Evolutionary conservation across 53 echinoderm and acorn worm species (phyloP).

Genomic region (Paracentrotus lividus): DNA sequence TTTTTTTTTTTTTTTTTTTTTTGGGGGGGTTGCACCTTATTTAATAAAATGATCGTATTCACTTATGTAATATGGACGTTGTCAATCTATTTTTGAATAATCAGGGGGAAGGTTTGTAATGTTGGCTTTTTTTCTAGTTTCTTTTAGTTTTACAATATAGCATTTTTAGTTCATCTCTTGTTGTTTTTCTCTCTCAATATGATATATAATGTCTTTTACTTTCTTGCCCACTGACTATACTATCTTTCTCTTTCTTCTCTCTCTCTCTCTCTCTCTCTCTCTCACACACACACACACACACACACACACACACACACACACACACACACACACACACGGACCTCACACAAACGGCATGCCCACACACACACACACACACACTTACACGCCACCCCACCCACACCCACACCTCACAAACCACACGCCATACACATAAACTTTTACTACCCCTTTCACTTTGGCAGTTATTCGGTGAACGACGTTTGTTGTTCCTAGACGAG

Average conservation of each 20-base stretch:
- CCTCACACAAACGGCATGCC: too few relatives aligned
- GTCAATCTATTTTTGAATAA: too few relatives aligned
- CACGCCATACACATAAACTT: neutral
- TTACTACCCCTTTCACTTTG: neutral
- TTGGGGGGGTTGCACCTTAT: too few relatives aligned
- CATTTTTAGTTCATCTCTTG: neutral
- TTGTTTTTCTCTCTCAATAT: neutral
- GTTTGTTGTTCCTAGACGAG: slow-evolving; percentile 72
- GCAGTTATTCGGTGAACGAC: slow-evolving; percentile 71
- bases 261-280: neutral
- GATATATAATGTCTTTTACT: too few relatives aligned
- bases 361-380: neutral
- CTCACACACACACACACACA: neutral
- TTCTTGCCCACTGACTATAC: neutral
- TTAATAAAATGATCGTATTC: too few relatives aligned
- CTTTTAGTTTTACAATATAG: neutral
- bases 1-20: too few relatives aligned
- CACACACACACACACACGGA: neutral
- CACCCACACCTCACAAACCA: neutral
- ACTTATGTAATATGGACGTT: too few relatives aligned
- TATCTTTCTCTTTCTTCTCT: neutral
- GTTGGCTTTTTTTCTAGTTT: neutral
- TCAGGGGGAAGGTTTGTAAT: too few relatives aligned
- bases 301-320: neutral
- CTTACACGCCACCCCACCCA: neutral